Base-by-base conservation (phyloP, 2,797 vertebrate genomes). In the Mus minutoides region DNA sequence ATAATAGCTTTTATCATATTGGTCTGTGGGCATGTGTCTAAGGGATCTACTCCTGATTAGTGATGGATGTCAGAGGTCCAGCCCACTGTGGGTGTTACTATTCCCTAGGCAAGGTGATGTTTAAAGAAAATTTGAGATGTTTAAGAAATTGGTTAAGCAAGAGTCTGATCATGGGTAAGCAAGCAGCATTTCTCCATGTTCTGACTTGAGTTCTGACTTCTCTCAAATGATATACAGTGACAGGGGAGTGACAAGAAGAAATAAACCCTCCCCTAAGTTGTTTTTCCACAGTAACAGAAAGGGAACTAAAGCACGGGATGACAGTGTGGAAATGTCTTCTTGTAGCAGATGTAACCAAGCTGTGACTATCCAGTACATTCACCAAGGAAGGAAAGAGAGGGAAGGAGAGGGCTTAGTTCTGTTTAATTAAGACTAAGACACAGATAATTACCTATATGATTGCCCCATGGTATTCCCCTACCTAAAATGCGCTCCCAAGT, bases 401-500 rank as follows among this genome's bases (percentile, higher is more conserved):
- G 49, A 56, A n/a, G 24, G 8, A 89, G 2, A 46, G 78, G 43
- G 3, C 43, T 16, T n/a, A 58, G 34, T 78, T 64, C 83, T 69
- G 52, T 9, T 87, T 56, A 43, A 89, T 93, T 52, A 84, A 88
- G 88, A 94, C 82, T 56, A 12, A 56, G 86, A 75, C 19, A 58
- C 9, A 46, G 19, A 3, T 31, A 13, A 71, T 4, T 4, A 77
- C 3, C 26, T 62, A 29, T 21, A 54, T 84, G 67, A 93, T 0
- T 19, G 58, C 24, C 2, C 64, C 46, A 52, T 43, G 64, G 54
- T 43, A 54, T 56, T 5, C 17, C 46, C 97, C 37, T 98, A 99
- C 99, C 99, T 99, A 97, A 99, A 99, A 96, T 97, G 97, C 6
- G 98, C 96, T n/a, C 99, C 99, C 24, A 99, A 83, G 90, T 99